Percentiles rank a stretch among this genome's conserved stretches.
phyloP scores from a whole-genome alignment of 2,113 vertebrate genomes.

The Indri indri region DNA sequence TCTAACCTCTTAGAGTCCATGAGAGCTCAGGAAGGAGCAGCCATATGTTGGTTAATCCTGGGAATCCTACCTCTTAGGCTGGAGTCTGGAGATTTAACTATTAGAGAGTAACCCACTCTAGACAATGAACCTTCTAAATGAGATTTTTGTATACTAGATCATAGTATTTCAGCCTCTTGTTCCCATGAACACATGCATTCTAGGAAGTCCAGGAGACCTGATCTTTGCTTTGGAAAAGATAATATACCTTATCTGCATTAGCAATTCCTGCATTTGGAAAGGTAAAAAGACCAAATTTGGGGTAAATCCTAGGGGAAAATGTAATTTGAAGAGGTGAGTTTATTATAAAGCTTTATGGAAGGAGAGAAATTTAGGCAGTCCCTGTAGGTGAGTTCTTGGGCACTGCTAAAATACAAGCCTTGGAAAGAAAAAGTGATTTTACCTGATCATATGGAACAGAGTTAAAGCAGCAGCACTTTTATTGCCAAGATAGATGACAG shows the following conservation, averaged over 20 bases:
- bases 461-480: slow-evolving; percentile 59
- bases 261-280: not conserved
- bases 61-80: not conserved
- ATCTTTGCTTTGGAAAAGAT: not conserved
- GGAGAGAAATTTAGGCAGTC: not conserved
- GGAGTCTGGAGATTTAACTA: not conserved
- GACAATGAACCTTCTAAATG: not conserved
- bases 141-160: not conserved
- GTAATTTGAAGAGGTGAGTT: not conserved
- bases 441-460: slow-evolving; percentile 41
- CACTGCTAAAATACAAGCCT: slow-evolving; percentile 2
- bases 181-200: not conserved
- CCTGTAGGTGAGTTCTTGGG: not conserved
- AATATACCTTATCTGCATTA: not conserved
- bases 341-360: not conserved
- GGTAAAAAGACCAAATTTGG: not conserved
- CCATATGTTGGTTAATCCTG: not conserved
- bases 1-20: not conserved
- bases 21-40: not conserved
- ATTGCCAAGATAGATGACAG: slow-evolving; percentile 71
- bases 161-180: not conserved
- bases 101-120: not conserved
- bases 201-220: not conserved
- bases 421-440: slow-evolving; percentile 6
- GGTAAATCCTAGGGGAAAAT: not conserved